Evolutionary conservation across 2,113 vertebrate genomes (phyloP).

Genomic region (Carettochelys insculpta): DNA sequence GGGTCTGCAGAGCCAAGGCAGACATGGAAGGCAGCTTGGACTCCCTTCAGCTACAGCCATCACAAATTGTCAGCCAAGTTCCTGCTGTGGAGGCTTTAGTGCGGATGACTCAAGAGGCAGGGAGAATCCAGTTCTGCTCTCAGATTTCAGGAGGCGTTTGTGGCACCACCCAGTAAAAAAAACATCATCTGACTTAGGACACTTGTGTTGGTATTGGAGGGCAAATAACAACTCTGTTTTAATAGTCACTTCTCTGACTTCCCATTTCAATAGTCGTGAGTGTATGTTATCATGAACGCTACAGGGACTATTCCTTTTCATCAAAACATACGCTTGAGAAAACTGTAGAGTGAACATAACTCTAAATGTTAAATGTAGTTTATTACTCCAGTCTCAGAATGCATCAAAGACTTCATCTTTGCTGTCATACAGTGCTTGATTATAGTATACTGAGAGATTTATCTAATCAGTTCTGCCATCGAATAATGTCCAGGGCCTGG

Average conservation of each 20-base stretch:
- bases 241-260: not conserved
- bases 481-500: not conserved
- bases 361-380: not conserved
- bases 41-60: not conserved
- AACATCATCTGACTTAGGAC: not conserved
- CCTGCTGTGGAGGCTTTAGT: not conserved
- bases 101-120: not conserved
- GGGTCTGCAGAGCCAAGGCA: not conserved
- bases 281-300: not conserved
- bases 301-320: not conserved
- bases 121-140: not conserved
- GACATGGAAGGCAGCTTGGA: not conserved
- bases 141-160: not conserved
- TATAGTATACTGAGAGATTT: not conserved
- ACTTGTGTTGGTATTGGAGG: not conserved
- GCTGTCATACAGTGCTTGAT: not conserved
- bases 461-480: slow-evolving; percentile 9
- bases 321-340: not conserved
- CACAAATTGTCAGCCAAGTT: not conserved
- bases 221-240: not conserved
- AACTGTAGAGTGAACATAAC: not conserved
- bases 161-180: not conserved
- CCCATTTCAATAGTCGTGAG: not conserved
- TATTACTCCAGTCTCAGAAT: not conserved
- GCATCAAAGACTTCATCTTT: not conserved